These are phyloP conservation scores for Ganaspis sp. DNA, from an alignment of 1,140 invertebrate genomes.

Conservation along the genomic window DNA sequence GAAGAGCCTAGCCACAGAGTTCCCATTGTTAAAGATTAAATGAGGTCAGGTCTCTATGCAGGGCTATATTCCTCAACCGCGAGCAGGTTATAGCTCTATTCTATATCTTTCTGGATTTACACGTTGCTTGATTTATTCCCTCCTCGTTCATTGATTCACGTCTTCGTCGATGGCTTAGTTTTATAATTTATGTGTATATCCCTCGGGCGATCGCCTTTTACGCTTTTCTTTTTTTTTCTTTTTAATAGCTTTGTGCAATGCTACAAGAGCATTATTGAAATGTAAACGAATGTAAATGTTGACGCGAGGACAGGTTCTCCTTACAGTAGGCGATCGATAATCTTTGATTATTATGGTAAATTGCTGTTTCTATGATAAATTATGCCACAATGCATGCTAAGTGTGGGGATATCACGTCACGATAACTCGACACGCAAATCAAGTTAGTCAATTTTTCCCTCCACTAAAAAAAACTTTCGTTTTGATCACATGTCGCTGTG, in stretches of 20 bases:
- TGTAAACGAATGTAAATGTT: slow-evolving; percentile 22
- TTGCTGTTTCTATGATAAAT: slow-evolving; percentile 22
- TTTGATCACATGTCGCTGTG: too few relatives aligned
- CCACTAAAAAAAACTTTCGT: too few relatives aligned
- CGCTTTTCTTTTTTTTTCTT: not conserved
- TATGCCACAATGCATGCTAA: not conserved
- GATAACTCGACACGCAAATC: slow-evolving; percentile 12
- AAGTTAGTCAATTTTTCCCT: not conserved
- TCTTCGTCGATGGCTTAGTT: not conserved
- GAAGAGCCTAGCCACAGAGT: slow-evolving; percentile 36
- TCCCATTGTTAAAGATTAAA: slow-evolving; percentile 47
- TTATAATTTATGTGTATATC: slow-evolving; percentile 1
- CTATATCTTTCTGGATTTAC: not conserved
- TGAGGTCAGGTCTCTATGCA: slow-evolving; percentile 52
- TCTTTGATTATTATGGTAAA: slow-evolving; percentile 28
- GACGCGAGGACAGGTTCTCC: slow-evolving; percentile 14
- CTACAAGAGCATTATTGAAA: not conserved
- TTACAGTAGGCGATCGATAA: slow-evolving; percentile 9
- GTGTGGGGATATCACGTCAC: not conserved
- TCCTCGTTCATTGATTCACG: not conserved
- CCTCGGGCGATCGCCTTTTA: not conserved
- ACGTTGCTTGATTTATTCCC: slow-evolving; percentile 1
- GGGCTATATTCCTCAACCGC: not conserved
- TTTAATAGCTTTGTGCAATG: not conserved
- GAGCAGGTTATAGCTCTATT: not conserved